Evolutionary conservation across 2,797 vertebrate species (phyloP).

Genomic region (Scarus forsteni): DNA sequence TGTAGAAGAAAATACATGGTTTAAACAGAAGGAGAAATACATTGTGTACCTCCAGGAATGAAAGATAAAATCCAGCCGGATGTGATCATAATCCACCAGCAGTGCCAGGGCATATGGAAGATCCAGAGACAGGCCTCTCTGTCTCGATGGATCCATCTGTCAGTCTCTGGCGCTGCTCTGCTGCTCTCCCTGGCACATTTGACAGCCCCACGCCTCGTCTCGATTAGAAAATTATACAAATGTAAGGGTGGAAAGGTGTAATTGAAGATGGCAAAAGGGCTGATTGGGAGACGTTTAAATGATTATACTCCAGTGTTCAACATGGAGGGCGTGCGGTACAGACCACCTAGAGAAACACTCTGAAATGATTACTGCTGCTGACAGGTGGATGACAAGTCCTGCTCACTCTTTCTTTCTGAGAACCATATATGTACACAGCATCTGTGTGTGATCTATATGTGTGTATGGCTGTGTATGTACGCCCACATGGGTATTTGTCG

Average conservation of each 20-base stretch:
- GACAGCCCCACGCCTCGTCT: constrained; percentile 89
- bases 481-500: constrained; percentile 30
- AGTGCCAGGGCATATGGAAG: constrained; percentile 58
- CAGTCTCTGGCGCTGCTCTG: constrained; percentile 90
- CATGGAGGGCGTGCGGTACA: constrained; percentile 90
- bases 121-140: constrained; percentile 70
- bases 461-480: background rate
- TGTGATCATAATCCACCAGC: constrained; percentile 57
- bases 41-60: constrained; percentile 17
- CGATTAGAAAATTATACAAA: constrained; percentile 99
- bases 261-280: constrained; percentile 98
- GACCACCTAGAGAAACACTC: constrained; percentile 90
- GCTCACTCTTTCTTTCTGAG: constrained; percentile 37
- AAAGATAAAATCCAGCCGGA: constrained; percentile 42
- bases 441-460: constrained; percentile 9
- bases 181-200: constrained; percentile 79
- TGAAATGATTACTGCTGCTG: constrained; percentile 91
- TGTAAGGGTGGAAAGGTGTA: constrained; percentile 99
- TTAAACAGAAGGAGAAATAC: constrained; percentile 34
- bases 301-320: constrained; percentile 95
- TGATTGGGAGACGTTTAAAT: constrained; percentile 99
- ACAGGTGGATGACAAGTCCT: constrained; percentile 83
- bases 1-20: constrained; percentile 29
- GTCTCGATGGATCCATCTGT: constrained; percentile 93
- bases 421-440: constrained; percentile 39